Evolutionary conservation across 2,888 invertebrate species (phyloP).

Genomic region (Uloborus plumipes): DNA sequence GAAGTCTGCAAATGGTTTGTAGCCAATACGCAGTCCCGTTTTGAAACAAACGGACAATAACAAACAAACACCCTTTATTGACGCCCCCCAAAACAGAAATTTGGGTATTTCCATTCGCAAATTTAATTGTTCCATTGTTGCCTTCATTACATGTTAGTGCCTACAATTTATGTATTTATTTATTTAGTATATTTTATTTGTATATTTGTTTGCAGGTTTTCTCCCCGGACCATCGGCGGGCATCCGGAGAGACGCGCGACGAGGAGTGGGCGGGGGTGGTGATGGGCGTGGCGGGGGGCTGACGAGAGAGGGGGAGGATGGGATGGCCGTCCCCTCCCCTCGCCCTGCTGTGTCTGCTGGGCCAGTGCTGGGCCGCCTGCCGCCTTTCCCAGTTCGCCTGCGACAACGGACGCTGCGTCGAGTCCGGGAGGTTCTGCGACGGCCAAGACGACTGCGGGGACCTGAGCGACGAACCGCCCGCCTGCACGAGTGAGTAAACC

Average conservation of each 20-base stretch:
- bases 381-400: constrained; percentile 81
- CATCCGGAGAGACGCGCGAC: not conserved
- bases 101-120: too few species aligned
- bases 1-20: too few species aligned
- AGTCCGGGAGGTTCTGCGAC: constrained; percentile 81
- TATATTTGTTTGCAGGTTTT: too few species aligned
- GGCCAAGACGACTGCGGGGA: constrained; percentile 84
- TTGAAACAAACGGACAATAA: too few species aligned
- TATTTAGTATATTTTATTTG: too few species aligned
- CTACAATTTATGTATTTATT: too few species aligned
- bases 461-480: constrained; percentile 81
- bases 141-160: too few species aligned
- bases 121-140: too few species aligned
- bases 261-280: not conserved
- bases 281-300: constrained; percentile 17
- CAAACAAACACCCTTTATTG: too few species aligned
- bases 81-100: too few species aligned
- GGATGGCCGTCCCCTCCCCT: constrained; percentile 39
- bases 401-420: constrained; percentile 75
- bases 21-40: too few species aligned
- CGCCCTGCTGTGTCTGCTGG: constrained; percentile 32
- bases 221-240: not conserved
- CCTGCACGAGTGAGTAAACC: constrained; percentile 81
- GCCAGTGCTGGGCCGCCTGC: constrained; percentile 72
- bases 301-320: constrained; percentile 49